Evolutionary conservation across 2,888 invertebrate genomes (phyloP).

Genomic region (Eurois occulta): DNA sequence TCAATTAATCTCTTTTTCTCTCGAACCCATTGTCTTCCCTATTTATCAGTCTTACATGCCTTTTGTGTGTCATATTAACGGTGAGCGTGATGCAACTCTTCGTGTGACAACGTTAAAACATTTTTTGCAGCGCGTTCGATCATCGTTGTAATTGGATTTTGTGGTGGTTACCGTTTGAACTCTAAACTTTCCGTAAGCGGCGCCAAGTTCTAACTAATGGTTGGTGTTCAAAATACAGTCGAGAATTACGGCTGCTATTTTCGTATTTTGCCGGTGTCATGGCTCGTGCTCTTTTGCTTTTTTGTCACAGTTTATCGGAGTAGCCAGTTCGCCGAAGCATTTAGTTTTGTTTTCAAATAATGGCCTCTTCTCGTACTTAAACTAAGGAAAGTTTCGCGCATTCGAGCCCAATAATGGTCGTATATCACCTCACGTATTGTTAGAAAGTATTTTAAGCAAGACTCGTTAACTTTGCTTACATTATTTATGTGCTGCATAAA

Average conservation of each 20-base stretch:
- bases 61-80: conserved; percentile 76
- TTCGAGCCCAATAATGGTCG: conserved; percentile 71
- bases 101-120: conserved; percentile 76
- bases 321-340: conserved; percentile 64
- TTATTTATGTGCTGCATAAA: conserved; percentile 69
- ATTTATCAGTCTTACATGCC: conserved; percentile 72
- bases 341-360: conserved; percentile 77
- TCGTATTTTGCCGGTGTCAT: conserved; percentile 70
- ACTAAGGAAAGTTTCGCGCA: conserved; percentile 74
- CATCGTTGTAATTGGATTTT: conserved; percentile 74
- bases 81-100: conserved; percentile 78
- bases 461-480: conserved; percentile 63
- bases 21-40: conserved; percentile 78
- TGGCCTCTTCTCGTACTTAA: conserved; percentile 69
- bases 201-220: conserved; percentile 67
- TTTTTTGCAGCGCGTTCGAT: conserved; percentile 71
- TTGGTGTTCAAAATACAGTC: conserved; percentile 52
- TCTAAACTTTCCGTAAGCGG: conserved; percentile 66
- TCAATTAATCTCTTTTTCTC: conserved; percentile 80
- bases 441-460: conserved; percentile 78
- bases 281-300: conserved; percentile 72
- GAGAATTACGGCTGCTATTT: conserved; percentile 71
- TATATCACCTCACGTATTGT: conserved; percentile 78
- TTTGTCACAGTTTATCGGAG: conserved; percentile 68
- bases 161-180: conserved; percentile 71